Conservation (phyloP, 1,140 invertebrate genomes). For the Zaprionus inermis region DNA sequence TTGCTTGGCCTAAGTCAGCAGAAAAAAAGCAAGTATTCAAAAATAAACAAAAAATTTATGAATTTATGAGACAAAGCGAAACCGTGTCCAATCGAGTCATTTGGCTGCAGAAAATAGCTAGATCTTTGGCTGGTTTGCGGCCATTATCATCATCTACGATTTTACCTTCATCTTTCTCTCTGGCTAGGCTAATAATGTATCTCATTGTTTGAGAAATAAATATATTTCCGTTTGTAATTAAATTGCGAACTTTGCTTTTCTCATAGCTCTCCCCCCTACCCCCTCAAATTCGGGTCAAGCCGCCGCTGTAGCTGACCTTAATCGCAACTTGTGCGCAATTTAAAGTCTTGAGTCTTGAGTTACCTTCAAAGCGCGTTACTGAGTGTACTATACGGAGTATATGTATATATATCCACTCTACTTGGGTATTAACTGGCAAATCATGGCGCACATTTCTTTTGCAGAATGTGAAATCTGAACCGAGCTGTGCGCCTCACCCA, state of each 20-base stretch:
- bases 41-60: constrained; percentile 41
- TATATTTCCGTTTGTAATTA: constrained; percentile 72
- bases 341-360: constrained; percentile 26
- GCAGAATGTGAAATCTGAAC: constrained; percentile 49
- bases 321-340: constrained; percentile 59
- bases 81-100: constrained; percentile 7
- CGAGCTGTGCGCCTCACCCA: constrained; percentile 58
- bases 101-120: constrained; percentile 23
- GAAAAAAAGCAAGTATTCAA: constrained; percentile 3
- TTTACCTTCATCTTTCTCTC: constrained; percentile 11
- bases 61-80: constrained; percentile 4
- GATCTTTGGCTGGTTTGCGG: constrained; percentile 19
- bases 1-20: constrained; percentile 37
- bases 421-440: constrained; percentile 55
- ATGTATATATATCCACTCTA: constrained; percentile 31
- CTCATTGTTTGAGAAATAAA: constrained; percentile 67
- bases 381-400: constrained; percentile 12
- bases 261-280: constrained; percentile 11
- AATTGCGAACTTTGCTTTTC: constrained; percentile 37
- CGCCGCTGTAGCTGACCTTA: constrained; percentile 48
- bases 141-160: constrained; percentile 15
- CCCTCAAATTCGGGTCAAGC: constrained; percentile 49
- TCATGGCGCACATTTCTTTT: constrained; percentile 62
- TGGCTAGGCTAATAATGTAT: constrained; percentile 55
- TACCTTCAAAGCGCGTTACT: constrained; percentile 43